Conservation (phyloP, 2,113 vertebrate species). For the Oreochromis niloticus region DNA sequence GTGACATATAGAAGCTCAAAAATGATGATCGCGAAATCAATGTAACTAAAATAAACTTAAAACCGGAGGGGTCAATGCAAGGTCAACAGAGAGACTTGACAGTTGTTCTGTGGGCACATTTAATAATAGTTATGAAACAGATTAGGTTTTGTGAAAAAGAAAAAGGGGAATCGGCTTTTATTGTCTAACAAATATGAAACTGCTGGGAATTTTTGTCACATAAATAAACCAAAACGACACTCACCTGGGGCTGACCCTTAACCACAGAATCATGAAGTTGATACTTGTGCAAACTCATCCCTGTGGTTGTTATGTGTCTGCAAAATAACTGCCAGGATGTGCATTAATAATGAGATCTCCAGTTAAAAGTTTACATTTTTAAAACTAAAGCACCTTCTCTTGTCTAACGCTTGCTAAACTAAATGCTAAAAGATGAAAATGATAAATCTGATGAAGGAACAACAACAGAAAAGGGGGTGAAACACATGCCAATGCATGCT, state of each 20-base stretch:
- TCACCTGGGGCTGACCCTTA: background rate
- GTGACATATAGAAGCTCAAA: background rate
- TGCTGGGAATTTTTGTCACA: background rate
- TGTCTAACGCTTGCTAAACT: background rate
- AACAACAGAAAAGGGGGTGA: accelerated
- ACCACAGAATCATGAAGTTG: background rate
- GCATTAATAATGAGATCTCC: accelerated
- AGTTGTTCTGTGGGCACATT: background rate
- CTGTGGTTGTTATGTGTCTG: background rate
- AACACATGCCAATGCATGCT: background rate
- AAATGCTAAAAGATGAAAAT: background rate
- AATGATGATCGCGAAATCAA: background rate
- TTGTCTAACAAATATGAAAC: background rate
- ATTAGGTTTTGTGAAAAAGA: background rate
- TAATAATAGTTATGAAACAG: background rate
- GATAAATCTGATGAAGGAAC: background rate
- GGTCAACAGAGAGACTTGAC: background rate
- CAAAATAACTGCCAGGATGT: background rate
- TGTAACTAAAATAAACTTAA: background rate
- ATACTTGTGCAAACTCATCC: background rate
- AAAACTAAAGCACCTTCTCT: background rate
- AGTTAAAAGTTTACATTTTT: background rate
- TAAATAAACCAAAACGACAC: background rate
- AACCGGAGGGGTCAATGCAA: background rate
- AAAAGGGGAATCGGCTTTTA: background rate